Evolutionary conservation across 2,113 vertebrate genomes (phyloP).

Genomic region (Todiramphus saurophagus): DNA sequence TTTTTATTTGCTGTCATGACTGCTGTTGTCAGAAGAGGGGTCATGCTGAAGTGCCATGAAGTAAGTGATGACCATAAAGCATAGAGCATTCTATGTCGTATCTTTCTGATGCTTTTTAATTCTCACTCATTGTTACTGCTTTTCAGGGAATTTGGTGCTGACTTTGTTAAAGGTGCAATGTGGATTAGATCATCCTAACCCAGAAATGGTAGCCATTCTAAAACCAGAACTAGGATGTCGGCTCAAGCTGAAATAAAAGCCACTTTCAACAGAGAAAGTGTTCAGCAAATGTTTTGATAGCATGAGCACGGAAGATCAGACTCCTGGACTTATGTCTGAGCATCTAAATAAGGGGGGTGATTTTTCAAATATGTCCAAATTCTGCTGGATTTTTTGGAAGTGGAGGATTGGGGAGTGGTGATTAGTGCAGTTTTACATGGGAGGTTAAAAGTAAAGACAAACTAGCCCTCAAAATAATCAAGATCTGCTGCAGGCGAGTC

Average conservation of each 20-base stretch:
- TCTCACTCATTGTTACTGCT: neutral
- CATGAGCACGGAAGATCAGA: neutral
- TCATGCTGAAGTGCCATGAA: constrained; percentile 66
- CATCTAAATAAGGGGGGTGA: neutral
- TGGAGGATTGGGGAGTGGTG: neutral
- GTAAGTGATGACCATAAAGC: constrained; percentile 63
- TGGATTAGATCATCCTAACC: constrained; percentile 47
- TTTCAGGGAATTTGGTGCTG: neutral
- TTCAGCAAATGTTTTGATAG: neutral
- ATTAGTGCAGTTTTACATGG: neutral
- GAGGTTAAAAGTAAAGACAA: neutral
- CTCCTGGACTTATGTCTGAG: neutral
- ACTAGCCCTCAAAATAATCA: neutral
- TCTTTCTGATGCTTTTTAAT: constrained; percentile 46
- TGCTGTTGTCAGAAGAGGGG: constrained; percentile 76
- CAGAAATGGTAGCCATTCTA: constrained; percentile 52
- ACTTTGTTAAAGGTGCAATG: neutral
- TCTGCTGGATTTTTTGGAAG: neutral
- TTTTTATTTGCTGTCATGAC: constrained; percentile 73
- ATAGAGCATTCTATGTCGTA: neutral
- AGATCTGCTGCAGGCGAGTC: neutral
- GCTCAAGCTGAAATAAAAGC: neutral
- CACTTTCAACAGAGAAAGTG: neutral
- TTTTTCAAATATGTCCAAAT: neutral
- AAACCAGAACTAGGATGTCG: neutral